Base-by-base conservation (phyloP, 2,888 invertebrate genomes). In the Hirtodrosophila confusa region DNA sequence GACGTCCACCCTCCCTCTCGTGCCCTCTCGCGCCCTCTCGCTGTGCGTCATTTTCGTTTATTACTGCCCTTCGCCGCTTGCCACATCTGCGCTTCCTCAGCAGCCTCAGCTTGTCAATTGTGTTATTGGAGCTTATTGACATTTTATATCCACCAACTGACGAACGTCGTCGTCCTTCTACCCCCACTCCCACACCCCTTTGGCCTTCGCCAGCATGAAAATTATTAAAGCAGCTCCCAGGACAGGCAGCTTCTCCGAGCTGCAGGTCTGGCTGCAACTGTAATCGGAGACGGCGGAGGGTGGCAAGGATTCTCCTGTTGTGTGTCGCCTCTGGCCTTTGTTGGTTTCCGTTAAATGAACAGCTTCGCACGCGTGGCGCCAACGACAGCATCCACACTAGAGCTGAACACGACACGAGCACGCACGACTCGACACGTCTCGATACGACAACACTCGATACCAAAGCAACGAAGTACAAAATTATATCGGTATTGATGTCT, bases 121-220 rank as follows among this genome's bases (percentile, higher is more conserved):
- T 75, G 86, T 86, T 88, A 84, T 86, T 86, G 65, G 78, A 84
- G 86, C 84, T 84, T 84, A 88, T 88, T 84, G 84, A 88, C 86
- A 88, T 88, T 84, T 84, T 87, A 87, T 87, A 85, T 82, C 86
- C 63, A 70, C 31, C 68, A 69, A 51, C 58, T 63, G 69, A 63
- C 56, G 67, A 67, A 45, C 43, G 56, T 40, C 54, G 50, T 51
- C 55, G 17, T 10, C 7, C 4, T 8, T 29, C 23, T 3, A 5
- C 17, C 31, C 7, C n/a, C 10, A 9, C 40, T 2, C 4, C 3
- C 33, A 9, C 9, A 7, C 10, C 23, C 35, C 27, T 24, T 44
- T 48, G 29, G 4, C 17, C 44, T 29, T 37, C 10, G 67, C 45
- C 67, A 62, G 53, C 66, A 65, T 64, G 70, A 71, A 68, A 77